Evolutionary conservation across 1,140 invertebrate species (phyloP), one percentile per base, ranked within the genome.

Genomic region (Apis laboriosa): DNA sequence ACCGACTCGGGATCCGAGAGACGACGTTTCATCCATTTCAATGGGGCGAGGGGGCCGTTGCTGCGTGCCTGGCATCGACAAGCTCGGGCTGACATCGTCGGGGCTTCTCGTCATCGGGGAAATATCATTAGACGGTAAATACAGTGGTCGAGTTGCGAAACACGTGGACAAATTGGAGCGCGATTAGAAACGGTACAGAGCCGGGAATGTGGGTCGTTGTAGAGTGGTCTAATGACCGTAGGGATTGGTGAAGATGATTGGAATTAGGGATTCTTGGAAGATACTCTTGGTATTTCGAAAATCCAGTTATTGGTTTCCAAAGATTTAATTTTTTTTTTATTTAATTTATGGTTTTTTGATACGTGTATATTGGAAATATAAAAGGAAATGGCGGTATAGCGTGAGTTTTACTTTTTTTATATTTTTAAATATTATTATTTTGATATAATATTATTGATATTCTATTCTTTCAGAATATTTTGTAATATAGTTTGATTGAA

Each of bases 1-100:
- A 60, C 56, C n/a, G 73, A 17, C 60, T 34, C 63, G 55, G 28
- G 24, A 72, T 72, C 75, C 43, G 63, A 28, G 75, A 60, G 21
- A 24, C 58, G 77, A 84, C 74, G 74, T 85, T 88, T 68, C 86
- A 78, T 85, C 84, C 80, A 75, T 86, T 86, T 85, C 77, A 78
- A 88, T 86, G 68, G 74, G 51, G 8, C 61, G 60, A n/a, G n/a
- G 58, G 71, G 67, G 63, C 43, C 66, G 72, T 34, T 17, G 28
- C 34, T 78, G 56, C 86, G 86, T 87, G 83, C 72, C 53, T 67
- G 3, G 86, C 51, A 88, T 87, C 83, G 63, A 64, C 71, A 82
- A 88, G 34, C 61, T 66, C 15, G n/a, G 0, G 13, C 74, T 51
- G 51, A 70, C 85, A 71, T 84, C 55, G 24, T 84, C 55, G 24